A percentile compares a stretch with the other conserved stretches of the same genome.
These are phyloP conservation scores for Bradypodion ventrale DNA, from an alignment of 2,797 vertebrate genomes.

Conservation along the genomic window DNA sequence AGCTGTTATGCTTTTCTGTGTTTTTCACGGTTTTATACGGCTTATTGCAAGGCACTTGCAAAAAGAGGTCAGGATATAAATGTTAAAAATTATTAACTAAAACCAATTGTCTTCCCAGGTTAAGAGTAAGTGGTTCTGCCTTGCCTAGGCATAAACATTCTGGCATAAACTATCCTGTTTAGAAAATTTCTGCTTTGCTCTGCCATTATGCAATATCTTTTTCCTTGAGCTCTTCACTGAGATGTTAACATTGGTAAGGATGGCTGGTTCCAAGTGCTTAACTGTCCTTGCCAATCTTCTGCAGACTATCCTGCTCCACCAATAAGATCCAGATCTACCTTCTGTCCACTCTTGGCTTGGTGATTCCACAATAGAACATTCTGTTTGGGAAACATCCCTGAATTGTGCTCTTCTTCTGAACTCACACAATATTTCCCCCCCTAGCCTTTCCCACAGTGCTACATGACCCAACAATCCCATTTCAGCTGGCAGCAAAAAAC, in stretches of 20 bases:
- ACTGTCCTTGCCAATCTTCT: neutral
- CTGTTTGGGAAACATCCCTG: conserved; percentile 10
- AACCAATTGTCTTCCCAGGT: neutral
- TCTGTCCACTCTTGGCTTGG: neutral
- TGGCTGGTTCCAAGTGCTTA: neutral
- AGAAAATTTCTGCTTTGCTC: no score
- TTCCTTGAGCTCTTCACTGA: no score
- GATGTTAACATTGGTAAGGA: no score
- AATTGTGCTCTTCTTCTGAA: neutral
- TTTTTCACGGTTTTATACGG: neutral
- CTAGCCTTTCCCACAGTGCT: conserved; percentile 43
- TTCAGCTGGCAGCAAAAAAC: conserved; percentile 53
- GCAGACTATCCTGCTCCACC: neutral
- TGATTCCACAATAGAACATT: neutral
- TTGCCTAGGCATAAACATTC: no score
- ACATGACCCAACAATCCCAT: conserved; percentile 12
- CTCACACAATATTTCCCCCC: neutral
- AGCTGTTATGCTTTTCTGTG: neutral
- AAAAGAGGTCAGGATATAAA: no score
- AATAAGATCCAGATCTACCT: neutral
- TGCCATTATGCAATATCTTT: no score
- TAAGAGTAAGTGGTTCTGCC: neutral
- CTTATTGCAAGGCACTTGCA: neutral
- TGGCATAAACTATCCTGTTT: no score
- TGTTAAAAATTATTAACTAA: neutral